Evolutionary conservation across 2,113 vertebrate species (phyloP).

Genomic region (Bettongia penicillata): DNA sequence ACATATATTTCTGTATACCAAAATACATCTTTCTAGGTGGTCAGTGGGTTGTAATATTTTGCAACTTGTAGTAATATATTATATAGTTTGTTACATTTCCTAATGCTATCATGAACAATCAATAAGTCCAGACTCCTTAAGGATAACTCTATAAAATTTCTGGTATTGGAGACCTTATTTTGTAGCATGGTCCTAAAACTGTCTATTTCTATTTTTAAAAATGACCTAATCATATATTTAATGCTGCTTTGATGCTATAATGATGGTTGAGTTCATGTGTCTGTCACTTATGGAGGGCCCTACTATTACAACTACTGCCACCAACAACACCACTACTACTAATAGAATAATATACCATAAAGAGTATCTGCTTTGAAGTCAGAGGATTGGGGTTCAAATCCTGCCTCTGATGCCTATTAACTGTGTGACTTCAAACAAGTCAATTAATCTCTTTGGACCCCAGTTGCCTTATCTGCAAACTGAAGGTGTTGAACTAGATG

Average conservation of each 20-base stretch:
- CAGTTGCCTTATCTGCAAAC: not conserved
- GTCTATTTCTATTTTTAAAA: not conserved
- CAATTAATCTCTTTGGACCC: not conserved
- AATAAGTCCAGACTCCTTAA: not conserved
- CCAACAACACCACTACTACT: not conserved
- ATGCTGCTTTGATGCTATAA: not conserved
- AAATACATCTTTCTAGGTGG: not conserved
- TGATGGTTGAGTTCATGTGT: not conserved
- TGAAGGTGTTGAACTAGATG: not conserved
- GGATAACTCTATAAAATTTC: not conserved
- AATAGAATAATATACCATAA: not conserved
- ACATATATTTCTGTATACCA: too few species aligned
- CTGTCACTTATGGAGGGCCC: not conserved
- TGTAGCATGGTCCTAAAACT: not conserved
- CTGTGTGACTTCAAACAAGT: not conserved
- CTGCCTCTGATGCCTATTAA: not conserved
- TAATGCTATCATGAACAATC: not conserved
- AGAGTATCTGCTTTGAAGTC: not conserved
- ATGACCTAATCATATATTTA: not conserved
- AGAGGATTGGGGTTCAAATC: not conserved
- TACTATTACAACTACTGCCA: not conserved
- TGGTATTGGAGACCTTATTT: not conserved
- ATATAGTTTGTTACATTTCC: too few species aligned
- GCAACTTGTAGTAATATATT: too few species aligned
- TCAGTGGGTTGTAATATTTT: not conserved